Base-by-base conservation (phyloP, 2,113 vertebrate genomes). In the Heterocephalus glaber region DNA sequence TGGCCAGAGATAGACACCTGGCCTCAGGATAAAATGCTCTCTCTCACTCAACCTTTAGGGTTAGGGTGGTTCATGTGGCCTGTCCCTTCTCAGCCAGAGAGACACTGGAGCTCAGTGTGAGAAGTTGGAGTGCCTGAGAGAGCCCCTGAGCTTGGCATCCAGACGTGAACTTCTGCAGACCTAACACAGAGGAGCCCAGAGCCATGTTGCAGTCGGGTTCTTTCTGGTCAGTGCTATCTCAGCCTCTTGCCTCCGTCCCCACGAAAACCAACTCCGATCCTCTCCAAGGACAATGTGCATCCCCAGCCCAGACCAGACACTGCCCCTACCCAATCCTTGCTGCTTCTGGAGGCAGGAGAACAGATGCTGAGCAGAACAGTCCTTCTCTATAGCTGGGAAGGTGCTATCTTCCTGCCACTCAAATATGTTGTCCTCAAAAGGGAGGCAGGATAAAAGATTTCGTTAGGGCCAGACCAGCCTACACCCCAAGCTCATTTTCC, bases 291-390 rank as follows among this genome's bases (percentile, higher is more conserved):
- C 19, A 61, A 24, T 3, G 13, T 11, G 38, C 30, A 28, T 7
- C 33, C 14, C 8, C 0, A 74, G 61, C 10, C n/a, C 68, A 33
- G 95, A 58, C 63, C 3, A 52, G 54, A 89, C 63, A 65, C 14
- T 10, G 9, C 16, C 0, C 3, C 1, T 47, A 9, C 7, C n/a
- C 6, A 19, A 7, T 20, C 16, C 3, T 22, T 20, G 22, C 74
- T 7, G 13, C 26, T 30, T 56, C 16, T 80, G 38, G 24, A 22
- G 38, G 56, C 58, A 58, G 1, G 14, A 74, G 19, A 33, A 14
- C 2, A 0, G 30, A 26, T 7, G 2, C 20, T 47, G 41, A 76
- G 52, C 6, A 2, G 33, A 16, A 9, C 14, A 33, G 10, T 5
- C 70, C 35, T 26, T 10, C 10, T 33, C 38, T 28, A 19, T 58